Percentiles rank a stretch among this genome's conserved stretches.
Evolutionary conservation across 2,797 vertebrate genomes (phyloP).

Genomic region (Allobates femoralis): DNA sequence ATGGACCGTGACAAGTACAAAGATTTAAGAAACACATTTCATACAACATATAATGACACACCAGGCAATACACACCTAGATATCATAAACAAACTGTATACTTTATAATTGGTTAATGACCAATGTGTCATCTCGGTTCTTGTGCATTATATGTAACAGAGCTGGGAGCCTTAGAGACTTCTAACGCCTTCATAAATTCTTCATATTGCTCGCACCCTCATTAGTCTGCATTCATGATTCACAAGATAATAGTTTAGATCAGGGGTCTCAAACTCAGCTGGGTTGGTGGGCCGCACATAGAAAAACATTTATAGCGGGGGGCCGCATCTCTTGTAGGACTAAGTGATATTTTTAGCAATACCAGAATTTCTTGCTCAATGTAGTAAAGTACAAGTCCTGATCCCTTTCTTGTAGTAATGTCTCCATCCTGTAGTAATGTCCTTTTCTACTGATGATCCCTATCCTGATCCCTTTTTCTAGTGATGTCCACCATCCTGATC

Average conservation of each 20-base stretch:
- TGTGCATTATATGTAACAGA: neutral
- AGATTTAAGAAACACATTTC: neutral
- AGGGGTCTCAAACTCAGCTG: too few species aligned
- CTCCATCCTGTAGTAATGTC: too few species aligned
- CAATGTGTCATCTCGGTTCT: constrained; percentile 1
- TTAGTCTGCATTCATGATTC: neutral
- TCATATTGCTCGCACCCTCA: constrained; percentile 4
- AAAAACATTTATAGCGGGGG: too few species aligned
- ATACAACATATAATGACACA: neutral
- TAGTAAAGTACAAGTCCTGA: too few species aligned
- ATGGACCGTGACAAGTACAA: neutral
- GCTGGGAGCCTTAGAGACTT: neutral
- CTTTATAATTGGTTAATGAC: neutral
- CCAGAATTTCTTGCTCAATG: too few species aligned
- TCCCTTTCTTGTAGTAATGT: too few species aligned
- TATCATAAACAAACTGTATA: neutral
- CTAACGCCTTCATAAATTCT: constrained; percentile 11
- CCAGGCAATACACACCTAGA: neutral
- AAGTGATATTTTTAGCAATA: too few species aligned
- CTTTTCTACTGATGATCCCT: too few species aligned
- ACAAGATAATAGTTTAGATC: constrained; percentile 17
- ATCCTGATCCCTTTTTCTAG: too few species aligned
- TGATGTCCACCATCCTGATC: too few species aligned
- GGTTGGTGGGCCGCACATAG: too few species aligned
- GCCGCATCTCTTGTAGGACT: too few species aligned